phyloP scores from a whole-genome alignment of 2,888 invertebrate species.

The Panorpa germanica region DNA sequence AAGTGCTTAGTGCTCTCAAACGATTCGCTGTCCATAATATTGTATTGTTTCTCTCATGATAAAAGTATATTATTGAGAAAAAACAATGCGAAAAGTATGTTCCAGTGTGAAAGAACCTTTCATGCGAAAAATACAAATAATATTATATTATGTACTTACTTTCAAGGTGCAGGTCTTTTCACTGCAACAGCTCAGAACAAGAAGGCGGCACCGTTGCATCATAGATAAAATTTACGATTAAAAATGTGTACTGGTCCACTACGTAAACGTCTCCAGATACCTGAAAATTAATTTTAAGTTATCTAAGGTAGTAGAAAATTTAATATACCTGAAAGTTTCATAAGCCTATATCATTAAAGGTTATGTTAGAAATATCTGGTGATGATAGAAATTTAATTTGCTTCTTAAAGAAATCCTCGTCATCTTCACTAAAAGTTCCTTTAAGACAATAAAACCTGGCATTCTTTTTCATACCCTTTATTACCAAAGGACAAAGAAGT shows the following conservation, averaged over 20 bases:
- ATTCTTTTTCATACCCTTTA: no score
- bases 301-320: neutral
- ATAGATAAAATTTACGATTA: conserved; percentile 67
- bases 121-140: neutral
- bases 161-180: conserved; percentile 71
- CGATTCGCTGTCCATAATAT: no score
- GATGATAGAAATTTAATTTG: conserved; percentile 76
- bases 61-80: no score
- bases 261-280: conserved; percentile 80
- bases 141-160: conserved; percentile 45
- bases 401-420: no score
- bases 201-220: conserved; percentile 78
- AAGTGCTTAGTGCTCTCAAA: no score
- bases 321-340: conserved; percentile 1
- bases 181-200: conserved; percentile 89
- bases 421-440: no score
- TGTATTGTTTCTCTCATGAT: no score
- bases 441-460: no score
- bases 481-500: no score
- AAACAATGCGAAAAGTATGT: neutral
- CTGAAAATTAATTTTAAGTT: conserved; percentile 20
- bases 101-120: conserved; percentile 1
- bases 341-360: neutral
- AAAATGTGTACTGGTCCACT: conserved; percentile 65
- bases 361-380: conserved; percentile 33